Percentiles rank a stretch among this genome's conserved stretches.
phyloP scores from a whole-genome alignment of 2,113 vertebrate genomes.

The Chlorocebus sabaeus region DNA sequence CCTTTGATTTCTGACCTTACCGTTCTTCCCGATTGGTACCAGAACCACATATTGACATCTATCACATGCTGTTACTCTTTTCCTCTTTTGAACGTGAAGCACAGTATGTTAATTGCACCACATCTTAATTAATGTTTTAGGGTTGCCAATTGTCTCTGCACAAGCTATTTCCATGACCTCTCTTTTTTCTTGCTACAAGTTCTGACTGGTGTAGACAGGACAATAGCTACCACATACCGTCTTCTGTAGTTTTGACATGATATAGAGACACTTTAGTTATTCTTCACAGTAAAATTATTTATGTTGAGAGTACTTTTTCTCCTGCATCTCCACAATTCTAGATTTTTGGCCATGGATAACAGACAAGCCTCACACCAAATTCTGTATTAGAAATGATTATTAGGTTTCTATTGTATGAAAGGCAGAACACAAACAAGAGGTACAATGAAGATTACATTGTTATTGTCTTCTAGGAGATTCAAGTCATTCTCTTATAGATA shows the following conservation, averaged over 20 bases:
- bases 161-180: not conserved
- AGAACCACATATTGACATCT: not conserved
- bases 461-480: not conserved
- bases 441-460: not conserved
- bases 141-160: not conserved
- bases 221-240: not conserved
- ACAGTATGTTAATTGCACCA: not conserved
- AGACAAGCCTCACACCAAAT: not conserved
- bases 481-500: not conserved
- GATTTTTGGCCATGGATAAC: not conserved
- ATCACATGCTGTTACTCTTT: not conserved
- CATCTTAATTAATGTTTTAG: not conserved
- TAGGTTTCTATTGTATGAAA: not conserved
- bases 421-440: not conserved
- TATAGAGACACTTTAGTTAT: not conserved
- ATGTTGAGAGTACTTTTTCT: not conserved
- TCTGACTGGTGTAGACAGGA: not conserved
- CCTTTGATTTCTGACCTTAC: not conserved
- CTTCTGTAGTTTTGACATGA: not conserved
- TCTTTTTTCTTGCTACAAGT: not conserved
- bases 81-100: not conserved
- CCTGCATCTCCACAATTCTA: not conserved
- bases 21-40: not conserved
- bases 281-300: not conserved
- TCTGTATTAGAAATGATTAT: constrained; percentile 1